Base-by-base conservation (phyloP, 2,797 vertebrate genomes). In the Sphenopsis melanotis region DNA sequence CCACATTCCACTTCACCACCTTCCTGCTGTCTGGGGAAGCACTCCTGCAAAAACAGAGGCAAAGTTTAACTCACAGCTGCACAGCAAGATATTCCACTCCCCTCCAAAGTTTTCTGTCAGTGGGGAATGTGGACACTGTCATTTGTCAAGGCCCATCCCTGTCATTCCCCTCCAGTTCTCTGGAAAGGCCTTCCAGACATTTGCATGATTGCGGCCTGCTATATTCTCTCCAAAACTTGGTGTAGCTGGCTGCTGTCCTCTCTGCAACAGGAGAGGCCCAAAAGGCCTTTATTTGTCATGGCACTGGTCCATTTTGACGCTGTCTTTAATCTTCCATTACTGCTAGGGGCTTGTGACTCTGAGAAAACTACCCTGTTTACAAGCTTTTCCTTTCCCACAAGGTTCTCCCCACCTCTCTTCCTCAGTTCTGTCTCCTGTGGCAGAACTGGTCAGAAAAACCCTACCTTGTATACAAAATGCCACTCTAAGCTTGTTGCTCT, bases 1-100 rank as follows among this genome's bases (percentile, higher is more conserved):
- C 99, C 55, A 99, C 99, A 0, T 99, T 99, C 99, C 99, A 99
- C 91, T 99, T 99, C 92, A 99, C 99, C 90, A 99, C 98, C 95
- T 99, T 99, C 88, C 99, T 98, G 96, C 99, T 99, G 95, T 99
- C 99, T 6, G 99, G 99, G 72, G 99, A 99, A 6, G 99, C 99
- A 17, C 99, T 99, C 98, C 99, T 99, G 97, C 57, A 71, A 16
- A n/a, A 79, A 37, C 2, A 4, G 44, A 52, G 41, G 39, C 14
- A 47, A 37, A 44, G 65, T 36, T 34, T n/a, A 83, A 59, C 21
- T 76, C 37, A 61, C 0, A 0, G 42, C 44, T 41, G 39, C 50
- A 27, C 0, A 0, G 49, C 24, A 21, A 47, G 4, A 30, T 9
- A 30, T 29, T 41, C 41, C 63, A 41, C 5, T 18, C 15, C 3